These are phyloP conservation scores for Phataginus tetradactyla DNA, from an alignment of 2,797 vertebrate species.

Conservation along the genomic window DNA sequence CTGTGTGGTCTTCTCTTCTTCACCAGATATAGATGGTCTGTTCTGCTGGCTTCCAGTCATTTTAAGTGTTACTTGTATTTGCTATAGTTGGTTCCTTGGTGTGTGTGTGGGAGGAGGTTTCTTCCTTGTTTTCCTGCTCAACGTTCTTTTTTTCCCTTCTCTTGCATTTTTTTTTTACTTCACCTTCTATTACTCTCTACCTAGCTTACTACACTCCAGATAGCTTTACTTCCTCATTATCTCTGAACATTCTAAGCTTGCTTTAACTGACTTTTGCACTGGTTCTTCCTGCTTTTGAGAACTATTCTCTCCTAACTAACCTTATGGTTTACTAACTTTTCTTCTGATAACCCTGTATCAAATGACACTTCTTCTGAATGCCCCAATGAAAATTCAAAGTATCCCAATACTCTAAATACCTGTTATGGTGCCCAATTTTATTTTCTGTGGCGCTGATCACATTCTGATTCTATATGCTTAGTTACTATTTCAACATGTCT, in stretches of 20 bases:
- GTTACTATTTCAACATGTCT: neutral
- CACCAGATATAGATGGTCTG: no score
- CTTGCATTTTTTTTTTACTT: neutral
- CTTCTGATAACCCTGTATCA: neutral
- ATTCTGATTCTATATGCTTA: neutral
- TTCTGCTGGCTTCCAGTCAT: no score
- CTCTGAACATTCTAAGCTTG: neutral
- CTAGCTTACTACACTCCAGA: neutral
- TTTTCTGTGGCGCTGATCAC: neutral
- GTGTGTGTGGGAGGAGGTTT: no score
- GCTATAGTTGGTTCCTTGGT: no score
- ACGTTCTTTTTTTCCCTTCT: no score
- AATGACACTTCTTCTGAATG: neutral
- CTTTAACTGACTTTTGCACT: neutral
- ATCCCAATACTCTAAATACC: neutral
- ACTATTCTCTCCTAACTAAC: neutral
- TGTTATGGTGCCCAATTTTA: neutral
- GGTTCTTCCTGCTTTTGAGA: neutral
- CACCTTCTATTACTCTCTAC: neutral
- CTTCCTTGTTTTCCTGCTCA: no score
- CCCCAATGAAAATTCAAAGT: neutral
- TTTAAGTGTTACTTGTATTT: no score
- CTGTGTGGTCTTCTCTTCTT: no score
- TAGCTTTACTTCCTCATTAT: neutral
- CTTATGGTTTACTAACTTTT: neutral